These are phyloP conservation scores for Cotesia glomerata DNA, from an alignment of 1,140 invertebrate genomes.

Conservation along the genomic window DNA sequence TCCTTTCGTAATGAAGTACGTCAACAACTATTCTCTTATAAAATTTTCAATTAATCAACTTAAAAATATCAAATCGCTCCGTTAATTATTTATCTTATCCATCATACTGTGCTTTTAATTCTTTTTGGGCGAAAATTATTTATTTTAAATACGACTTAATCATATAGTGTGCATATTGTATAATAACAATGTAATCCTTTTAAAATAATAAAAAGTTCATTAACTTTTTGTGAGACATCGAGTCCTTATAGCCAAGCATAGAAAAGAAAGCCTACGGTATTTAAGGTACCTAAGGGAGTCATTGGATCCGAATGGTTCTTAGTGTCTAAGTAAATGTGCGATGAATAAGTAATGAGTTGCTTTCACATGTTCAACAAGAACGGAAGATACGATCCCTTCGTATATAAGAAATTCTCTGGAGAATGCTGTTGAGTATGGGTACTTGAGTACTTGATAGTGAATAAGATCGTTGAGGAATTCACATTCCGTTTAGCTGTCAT, in stretches of 20 bases:
- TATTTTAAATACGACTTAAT: no score
- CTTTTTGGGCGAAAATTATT: no score
- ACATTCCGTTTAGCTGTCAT: background rate
- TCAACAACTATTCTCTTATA: no score
- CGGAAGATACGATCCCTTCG: constrained; percentile 15
- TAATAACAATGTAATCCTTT: no score
- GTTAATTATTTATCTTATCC: no score
- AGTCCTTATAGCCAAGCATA: background rate
- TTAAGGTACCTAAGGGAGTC: constrained; percentile 34
- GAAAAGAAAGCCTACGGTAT: background rate
- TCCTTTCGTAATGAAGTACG: no score
- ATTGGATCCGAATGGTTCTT: constrained; percentile 28
- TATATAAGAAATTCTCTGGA: background rate
- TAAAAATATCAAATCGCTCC: no score
- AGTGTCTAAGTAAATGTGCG: constrained; percentile 47
- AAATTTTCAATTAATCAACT: no score
- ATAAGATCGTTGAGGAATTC: background rate
- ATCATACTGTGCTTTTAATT: no score
- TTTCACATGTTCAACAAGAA: constrained; percentile 8
- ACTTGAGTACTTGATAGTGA: background rate
- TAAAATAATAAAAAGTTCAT: no score
- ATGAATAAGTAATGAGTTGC: constrained; percentile 43
- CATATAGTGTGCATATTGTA: no score
- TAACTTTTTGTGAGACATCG: constrained; percentile 19
- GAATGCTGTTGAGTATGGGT: background rate